A percentile compares a stretch with the other conserved stretches of the same genome.
Conservation (phyloP, 2,113 vertebrate genomes). For the Poeciliopsis retropinna region DNA sequence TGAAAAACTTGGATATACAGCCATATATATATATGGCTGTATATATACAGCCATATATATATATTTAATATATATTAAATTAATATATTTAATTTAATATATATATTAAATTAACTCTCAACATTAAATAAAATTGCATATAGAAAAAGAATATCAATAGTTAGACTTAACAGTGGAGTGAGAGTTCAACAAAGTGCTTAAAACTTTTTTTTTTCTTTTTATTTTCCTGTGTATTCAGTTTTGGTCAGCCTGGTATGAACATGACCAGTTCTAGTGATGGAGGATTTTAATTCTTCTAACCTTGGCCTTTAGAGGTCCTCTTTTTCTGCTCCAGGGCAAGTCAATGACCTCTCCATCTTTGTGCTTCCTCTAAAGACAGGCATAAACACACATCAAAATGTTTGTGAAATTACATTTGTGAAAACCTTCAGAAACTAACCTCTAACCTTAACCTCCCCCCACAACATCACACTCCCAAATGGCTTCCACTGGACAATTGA, state of each 20-base stretch:
- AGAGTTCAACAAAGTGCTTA: background rate
- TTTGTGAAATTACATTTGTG: constrained; percentile 42
- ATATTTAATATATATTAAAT: too few relatives aligned
- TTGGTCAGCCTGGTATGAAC: constrained; percentile 4
- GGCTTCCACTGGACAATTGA: constrained; percentile 5
- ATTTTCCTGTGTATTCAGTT: constrained; percentile 1
- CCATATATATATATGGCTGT: too few relatives aligned
- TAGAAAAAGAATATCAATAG: background rate
- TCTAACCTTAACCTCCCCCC: constrained; percentile 39
- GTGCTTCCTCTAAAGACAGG: constrained; percentile 22
- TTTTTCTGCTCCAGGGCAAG: constrained; percentile 19
- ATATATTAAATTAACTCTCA: too few relatives aligned
- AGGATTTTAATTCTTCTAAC: constrained; percentile 15
- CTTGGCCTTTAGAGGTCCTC: constrained; percentile 46
- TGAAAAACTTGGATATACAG: too few relatives aligned
- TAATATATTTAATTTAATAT: too few relatives aligned
- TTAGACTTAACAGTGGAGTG: background rate
- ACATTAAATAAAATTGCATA: background rate
- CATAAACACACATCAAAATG: constrained; percentile 24
- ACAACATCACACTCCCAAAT: constrained; percentile 9
- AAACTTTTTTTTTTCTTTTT: background rate
- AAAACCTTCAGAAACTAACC: constrained; percentile 43
- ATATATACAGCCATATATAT: too few relatives aligned
- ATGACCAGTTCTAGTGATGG: background rate
- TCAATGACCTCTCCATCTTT: constrained; percentile 52